Evolutionary conservation across 2,888 invertebrate species (phyloP), one percentile per base, ranked within the genome.

Genomic region (Eupithecia exiguata): DNA sequence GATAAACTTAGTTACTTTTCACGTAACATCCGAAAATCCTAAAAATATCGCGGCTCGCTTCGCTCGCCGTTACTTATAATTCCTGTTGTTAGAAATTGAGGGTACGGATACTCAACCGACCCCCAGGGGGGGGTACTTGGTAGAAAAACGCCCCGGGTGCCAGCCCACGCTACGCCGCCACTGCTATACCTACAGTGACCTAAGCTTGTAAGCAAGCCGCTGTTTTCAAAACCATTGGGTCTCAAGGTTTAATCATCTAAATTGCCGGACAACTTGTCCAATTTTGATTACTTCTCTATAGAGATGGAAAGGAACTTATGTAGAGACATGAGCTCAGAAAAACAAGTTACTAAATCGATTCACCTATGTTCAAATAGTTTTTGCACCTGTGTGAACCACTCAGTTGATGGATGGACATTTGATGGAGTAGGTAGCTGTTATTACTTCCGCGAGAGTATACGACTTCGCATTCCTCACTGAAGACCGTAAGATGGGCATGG

Each of bases 101-200:
- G n/a, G n/a, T n/a, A n/a, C n/a, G n/a, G n/a, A n/a, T n/a, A n/a
- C n/a, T n/a, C n/a, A n/a, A n/a, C n/a, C n/a, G n/a, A n/a, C n/a
- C n/a, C n/a, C n/a, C n/a, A n/a, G n/a, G n/a, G n/a, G n/a, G n/a
- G n/a, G n/a, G n/a, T n/a, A n/a, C n/a, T n/a, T n/a, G n/a, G n/a
- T n/a, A n/a, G n/a, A n/a, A n/a, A n/a, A n/a, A n/a, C n/a, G n/a
- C n/a, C n/a, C n/a, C n/a, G n/a, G n/a, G n/a, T n/a, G n/a, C n/a
- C n/a, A n/a, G n/a, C n/a, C n/a, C n/a, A n/a, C n/a, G n/a, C n/a
- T n/a, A n/a, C n/a, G n/a, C n/a, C n/a, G n/a, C n/a, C n/a, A n/a
- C n/a, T n/a, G n/a, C n/a, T n/a, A n/a, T 43, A 78, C n/a, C n/a
- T 79, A 80, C 79, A 72, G 74, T 84, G 83, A 85, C 81, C 81